Evolutionary conservation across 2,113 vertebrate genomes (phyloP), one percentile per base, ranked within the genome.

Genomic region (Rhipidura dahli): DNA sequence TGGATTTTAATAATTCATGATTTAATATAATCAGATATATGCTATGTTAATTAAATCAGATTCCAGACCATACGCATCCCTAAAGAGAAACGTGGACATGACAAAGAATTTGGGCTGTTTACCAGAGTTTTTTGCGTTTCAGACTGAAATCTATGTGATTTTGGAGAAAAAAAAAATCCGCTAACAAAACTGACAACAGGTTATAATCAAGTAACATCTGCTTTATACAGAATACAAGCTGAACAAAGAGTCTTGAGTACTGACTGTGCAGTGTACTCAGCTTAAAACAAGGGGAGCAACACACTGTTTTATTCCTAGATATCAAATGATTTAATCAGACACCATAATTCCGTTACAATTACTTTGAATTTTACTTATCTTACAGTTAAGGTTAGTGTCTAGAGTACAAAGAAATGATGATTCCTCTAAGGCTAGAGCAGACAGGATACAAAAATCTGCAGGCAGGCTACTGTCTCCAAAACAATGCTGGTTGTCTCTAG

Each of bases 351-450:
- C 65, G 11, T 45, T 89, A 47, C 16, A 88, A 82, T 76, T 87
- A 77, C 27, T 92, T 96, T 63, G 75, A 78, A 56, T 83, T 96
- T 88, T 81, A 76, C 30, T 76, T 88, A 39, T 50, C 33, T 91
- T 45, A 60, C 51, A 70, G 39, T 79, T 83, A 72, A 88, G 30
- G 10, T 45, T 84, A 53, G 27, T 54, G 30, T 72, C 42, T 79
- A n/a, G 28, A 59, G 51, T 35, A 21, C 11, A 79, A 78, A 81
- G 47, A 82, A 70, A 84, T 93, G 56, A 42, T 28, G 39, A 49
- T 88, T 79, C 37, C 28, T 73, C 64, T 76, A 82, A 82, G 18
- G 23, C 72, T 71, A 87, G 65, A 79, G 16, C 23, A 73, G 70
- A 33, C 14, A 91, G n/a, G 68, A n/a, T 65, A 72, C 18, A 87